phyloP scores from a whole-genome alignment of 2,797 vertebrate species.

The Myotis daubentonii region DNA sequence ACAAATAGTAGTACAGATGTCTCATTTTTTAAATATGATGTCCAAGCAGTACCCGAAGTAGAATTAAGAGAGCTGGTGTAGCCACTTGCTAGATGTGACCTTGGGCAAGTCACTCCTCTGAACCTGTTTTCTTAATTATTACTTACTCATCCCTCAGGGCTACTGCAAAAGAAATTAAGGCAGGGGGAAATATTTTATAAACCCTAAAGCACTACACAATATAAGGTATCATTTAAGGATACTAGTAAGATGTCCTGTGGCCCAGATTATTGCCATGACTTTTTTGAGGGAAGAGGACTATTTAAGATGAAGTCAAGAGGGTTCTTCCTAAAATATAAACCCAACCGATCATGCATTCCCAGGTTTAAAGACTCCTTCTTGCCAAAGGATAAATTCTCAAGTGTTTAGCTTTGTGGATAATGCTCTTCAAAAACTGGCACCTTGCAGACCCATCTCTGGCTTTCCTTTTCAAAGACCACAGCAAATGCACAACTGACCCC shows the following conservation, averaged over 20 bases:
- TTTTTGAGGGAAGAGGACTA: neutral
- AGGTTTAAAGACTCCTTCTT: neutral
- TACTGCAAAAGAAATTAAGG: neutral
- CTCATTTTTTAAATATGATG: neutral
- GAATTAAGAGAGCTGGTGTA: neutral
- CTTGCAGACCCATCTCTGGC: neutral
- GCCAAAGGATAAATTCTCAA: neutral
- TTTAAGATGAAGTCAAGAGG: neutral
- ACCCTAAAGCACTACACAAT: neutral
- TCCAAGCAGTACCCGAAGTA: neutral
- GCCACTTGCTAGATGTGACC: neutral
- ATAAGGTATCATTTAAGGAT: neutral
- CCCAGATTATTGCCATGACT: neutral
- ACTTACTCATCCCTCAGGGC: neutral
- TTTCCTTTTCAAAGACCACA: slow-evolving; percentile 37
- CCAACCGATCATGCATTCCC: neutral
- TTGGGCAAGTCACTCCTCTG: neutral
- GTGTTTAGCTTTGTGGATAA: neutral
- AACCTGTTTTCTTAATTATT: neutral
- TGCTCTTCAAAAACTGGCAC: neutral
- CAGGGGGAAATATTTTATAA: slow-evolving; percentile 18
- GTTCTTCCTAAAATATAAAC: slow-evolving; percentile 17
- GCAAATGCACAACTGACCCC: neutral
- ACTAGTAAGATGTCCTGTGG: neutral
- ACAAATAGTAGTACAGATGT: too few relatives aligned